Conservation (phyloP, 53 echinoderm and acorn worm species). For the Mesocentrotus franciscanus region DNA sequence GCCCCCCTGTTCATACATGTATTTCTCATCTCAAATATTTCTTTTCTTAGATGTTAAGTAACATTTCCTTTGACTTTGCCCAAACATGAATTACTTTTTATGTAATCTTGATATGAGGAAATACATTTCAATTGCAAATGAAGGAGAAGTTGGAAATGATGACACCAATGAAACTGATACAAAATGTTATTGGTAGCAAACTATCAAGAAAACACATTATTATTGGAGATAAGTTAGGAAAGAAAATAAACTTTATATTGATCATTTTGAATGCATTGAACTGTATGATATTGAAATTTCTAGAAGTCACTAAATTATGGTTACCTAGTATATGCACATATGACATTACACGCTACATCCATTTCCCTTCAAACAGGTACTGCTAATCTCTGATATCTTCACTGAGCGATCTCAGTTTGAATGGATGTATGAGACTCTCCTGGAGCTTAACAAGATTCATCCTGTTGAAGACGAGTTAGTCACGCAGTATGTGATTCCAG, state of each 20-base stretch:
- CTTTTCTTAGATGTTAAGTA: too few relatives aligned
- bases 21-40: too few relatives aligned
- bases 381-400: conserved; percentile 96
- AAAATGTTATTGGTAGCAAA: too few relatives aligned
- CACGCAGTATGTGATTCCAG: conserved; percentile 93
- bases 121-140: too few relatives aligned
- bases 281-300: background rate
- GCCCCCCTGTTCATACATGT: too few relatives aligned
- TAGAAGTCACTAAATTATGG: background rate
- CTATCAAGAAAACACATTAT: too few relatives aligned
- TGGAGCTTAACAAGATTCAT: conserved; percentile 96
- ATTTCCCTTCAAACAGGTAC: conserved; percentile 67
- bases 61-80: too few relatives aligned
- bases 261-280: background rate
- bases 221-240: background rate
- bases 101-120: too few relatives aligned
- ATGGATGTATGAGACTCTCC: conserved; percentile 99
- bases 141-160: too few relatives aligned
- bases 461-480: conserved; percentile 96
- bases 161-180: too few relatives aligned
- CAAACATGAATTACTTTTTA: too few relatives aligned
- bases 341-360: background rate
- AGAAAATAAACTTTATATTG: background rate
- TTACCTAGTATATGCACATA: background rate
- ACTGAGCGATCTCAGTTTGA: conserved; percentile 97